phyloP scores from a whole-genome alignment of 1,140 invertebrate genomes.

The Drosophila athabasca region DNA sequence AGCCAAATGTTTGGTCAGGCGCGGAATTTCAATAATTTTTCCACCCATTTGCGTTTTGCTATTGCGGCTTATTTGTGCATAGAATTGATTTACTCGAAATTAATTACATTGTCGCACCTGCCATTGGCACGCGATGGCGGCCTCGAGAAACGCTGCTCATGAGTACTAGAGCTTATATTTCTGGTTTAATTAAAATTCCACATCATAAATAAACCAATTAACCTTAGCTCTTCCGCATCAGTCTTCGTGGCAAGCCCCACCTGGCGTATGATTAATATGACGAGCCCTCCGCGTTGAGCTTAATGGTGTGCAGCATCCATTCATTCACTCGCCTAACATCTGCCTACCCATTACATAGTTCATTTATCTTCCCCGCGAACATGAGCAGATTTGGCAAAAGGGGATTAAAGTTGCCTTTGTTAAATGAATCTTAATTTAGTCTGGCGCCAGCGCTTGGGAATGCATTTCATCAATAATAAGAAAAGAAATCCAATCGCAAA shows the following conservation, averaged over 20 bases:
- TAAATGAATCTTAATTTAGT: too few relatives aligned
- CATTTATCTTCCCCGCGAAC: constrained; percentile 18
- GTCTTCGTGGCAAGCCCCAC: constrained; percentile 22
- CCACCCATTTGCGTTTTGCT: constrained; percentile 19
- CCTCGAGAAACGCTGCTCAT: not conserved
- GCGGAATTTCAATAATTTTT: constrained; percentile 30
- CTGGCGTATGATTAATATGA: constrained; percentile 75
- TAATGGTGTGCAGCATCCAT: constrained; percentile 17
- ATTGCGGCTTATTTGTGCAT: constrained; percentile 29
- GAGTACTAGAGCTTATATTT: constrained; percentile 37
- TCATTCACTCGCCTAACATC: not conserved
- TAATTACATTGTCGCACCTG: constrained; percentile 75
- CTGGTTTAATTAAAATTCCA: constrained; percentile 71
- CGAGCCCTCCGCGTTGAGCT: constrained; percentile 1
- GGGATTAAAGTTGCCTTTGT: not conserved
- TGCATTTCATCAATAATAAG: too few relatives aligned
- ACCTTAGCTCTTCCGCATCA: constrained; percentile 40
- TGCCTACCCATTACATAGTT: not conserved
- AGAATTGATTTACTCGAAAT: constrained; percentile 69
- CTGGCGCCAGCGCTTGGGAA: too few relatives aligned
- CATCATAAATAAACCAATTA: constrained; percentile 78
- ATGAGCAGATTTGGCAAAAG: too few relatives aligned
- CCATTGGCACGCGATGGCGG: constrained; percentile 31
- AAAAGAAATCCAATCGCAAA: too few relatives aligned
- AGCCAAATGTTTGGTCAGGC: constrained; percentile 60